Conservation (phyloP, 2,797 vertebrate species). For the Notamacropus eugenii region DNA sequence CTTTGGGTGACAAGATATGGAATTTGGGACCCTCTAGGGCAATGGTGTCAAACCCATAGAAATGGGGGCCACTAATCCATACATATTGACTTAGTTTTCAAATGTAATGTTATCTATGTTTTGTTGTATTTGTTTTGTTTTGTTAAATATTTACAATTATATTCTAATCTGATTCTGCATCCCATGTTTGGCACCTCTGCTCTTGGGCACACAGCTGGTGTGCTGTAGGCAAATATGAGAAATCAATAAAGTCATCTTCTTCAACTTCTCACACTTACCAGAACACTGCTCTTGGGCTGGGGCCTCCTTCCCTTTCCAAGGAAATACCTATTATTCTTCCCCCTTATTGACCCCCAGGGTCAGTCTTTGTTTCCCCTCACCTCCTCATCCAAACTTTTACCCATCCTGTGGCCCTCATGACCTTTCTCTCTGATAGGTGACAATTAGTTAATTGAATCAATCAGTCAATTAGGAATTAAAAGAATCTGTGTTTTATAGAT, state of each 20-base stretch:
- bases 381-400: no score
- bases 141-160: neutral
- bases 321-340: neutral
- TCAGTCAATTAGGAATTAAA: neutral
- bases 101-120: neutral
- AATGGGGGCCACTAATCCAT: neutral
- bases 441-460: neutral
- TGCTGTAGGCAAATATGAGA: neutral
- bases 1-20: neutral
- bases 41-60: neutral
- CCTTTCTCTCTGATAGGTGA: neutral
- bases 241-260: neutral
- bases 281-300: neutral
- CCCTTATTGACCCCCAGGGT: neutral
- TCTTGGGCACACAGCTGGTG: neutral
- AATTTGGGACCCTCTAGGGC: neutral
- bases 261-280: neutral
- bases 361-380: neutral
- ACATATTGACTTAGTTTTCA: neutral
- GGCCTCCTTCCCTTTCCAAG: neutral
- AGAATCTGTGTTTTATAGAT: neutral
- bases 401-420: neutral
- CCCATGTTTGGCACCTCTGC: neutral
- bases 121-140: neutral
- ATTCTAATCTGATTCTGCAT: neutral